Evolutionary conservation across 1,140 invertebrate species (phyloP), one percentile per base, ranked within the genome.

Genomic region (Nasonia giraulti): DNA sequence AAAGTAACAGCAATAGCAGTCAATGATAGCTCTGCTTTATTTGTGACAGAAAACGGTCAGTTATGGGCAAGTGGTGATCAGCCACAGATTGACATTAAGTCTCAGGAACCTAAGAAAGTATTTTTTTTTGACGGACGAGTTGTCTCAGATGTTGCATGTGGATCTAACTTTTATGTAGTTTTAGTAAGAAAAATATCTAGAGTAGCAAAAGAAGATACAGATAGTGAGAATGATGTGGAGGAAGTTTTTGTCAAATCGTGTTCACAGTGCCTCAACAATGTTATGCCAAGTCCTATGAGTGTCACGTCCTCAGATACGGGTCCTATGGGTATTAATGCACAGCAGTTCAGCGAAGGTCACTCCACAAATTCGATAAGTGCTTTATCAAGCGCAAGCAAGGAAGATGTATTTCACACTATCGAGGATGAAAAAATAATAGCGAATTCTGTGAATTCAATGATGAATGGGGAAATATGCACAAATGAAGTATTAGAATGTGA

Each of bases 61-160:
- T 91, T 97, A 12, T 97, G 96, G 96, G 95, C 95, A 1, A 96
- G 94, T 87, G 96, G 96, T 69, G 91, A 93, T 88, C 96, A 96
- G 91, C 94, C 95, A 11, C 95, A 96, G 89, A 94, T 97, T 82
- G 94, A 95, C 27, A 93, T 97, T 84, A 94, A 94, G 75, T 92
- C 92, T 83, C 87, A 87, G 82, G 93, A 92, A 88, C 95, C 96
- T 82, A 94, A 94, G 66, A 95, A 94, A 92, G 94, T 97, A 14
- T 93, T 93, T 80, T 96, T 96, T 91, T 96, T 97, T 87, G 94
- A 95, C 86, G 95, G 95, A 1, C 94, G 95, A 80, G 93, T 93
- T 85, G 95, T 96, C 4, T 94, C 95, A 55, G 93, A 93, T 88
- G 94, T 95, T 50, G 94, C 94, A 11, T 93, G 96, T 77, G 96